phyloP scores from a whole-genome alignment of 2,888 invertebrate species.

The Leptinotarsa haldemani region DNA sequence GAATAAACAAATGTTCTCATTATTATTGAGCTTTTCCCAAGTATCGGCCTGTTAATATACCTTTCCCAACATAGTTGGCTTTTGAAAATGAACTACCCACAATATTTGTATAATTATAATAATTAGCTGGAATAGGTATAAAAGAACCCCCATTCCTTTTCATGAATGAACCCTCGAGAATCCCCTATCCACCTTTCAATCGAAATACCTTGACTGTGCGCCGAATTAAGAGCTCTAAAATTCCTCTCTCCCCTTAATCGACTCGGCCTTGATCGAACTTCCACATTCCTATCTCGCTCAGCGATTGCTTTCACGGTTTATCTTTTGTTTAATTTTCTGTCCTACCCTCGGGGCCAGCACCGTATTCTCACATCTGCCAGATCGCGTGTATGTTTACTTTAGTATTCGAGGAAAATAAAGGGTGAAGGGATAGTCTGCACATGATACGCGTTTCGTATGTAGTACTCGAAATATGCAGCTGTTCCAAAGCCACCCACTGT shows the following conservation, averaged over 20 bases:
- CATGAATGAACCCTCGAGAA: conserved; percentile 3
- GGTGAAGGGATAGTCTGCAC: neutral
- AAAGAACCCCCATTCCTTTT: neutral
- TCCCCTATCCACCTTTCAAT: conserved; percentile 7
- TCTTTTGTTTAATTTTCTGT: conserved; percentile 16
- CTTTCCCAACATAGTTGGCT: too few species aligned
- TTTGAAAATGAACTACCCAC: too few species aligned
- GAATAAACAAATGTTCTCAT: too few species aligned
- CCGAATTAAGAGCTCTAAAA: neutral
- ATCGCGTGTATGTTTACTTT: neutral
- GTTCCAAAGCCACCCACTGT: conserved; percentile 11
- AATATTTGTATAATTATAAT: too few species aligned
- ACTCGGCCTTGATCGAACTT: conserved; percentile 11
- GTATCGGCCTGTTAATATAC: too few species aligned
- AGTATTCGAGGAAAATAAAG: neutral
- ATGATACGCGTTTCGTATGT: conserved; percentile 1
- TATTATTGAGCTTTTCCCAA: too few species aligned
- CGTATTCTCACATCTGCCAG: neutral
- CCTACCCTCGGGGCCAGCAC: neutral
- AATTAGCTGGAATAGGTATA: too few species aligned
- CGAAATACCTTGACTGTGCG: conserved; percentile 1
- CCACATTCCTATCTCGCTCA: conserved; percentile 13
- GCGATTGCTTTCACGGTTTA: conserved; percentile 13
- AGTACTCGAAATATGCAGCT: conserved; percentile 1
- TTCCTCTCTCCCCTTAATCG: neutral